A percentile compares a stretch with the other conserved stretches of the same genome.
Conservation (phyloP, 2,888 invertebrate genomes). For the Napeogenes sylphis region DNA sequence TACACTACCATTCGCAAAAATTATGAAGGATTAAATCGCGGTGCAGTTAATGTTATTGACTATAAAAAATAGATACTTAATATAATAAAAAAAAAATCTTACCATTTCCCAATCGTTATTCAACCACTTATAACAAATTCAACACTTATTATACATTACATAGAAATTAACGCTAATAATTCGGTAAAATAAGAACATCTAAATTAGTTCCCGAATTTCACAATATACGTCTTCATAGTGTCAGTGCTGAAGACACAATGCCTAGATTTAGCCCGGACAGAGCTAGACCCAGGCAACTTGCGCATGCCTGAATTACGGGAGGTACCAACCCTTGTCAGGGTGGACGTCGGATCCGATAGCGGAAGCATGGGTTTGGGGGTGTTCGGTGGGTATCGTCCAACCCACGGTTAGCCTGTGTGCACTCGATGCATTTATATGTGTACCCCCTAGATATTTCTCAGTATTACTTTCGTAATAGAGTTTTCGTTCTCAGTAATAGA, state of each 20-base stretch:
- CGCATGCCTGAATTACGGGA: conserved; percentile 9
- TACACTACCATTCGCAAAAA: not conserved
- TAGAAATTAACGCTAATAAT: conserved; percentile 1
- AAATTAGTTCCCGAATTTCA: conserved; percentile 9
- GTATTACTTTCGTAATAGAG: not conserved
- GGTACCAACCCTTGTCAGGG: not conserved
- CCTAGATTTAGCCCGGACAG: conserved; percentile 7
- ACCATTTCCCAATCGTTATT: conserved; percentile 7
- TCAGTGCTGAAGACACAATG: conserved; percentile 15
- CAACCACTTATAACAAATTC: conserved; percentile 1
- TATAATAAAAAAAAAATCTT: not conserved
- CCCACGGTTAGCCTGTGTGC: not conserved
- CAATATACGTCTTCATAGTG: conserved; percentile 20
- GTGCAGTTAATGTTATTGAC: not conserved
- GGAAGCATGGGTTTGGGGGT: not conserved
- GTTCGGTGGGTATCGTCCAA: not conserved
- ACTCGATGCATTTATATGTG: not conserved
- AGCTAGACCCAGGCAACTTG: conserved; percentile 11
- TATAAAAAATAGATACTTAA: not conserved
- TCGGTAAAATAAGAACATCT: not conserved
- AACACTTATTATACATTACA: conserved; percentile 3
- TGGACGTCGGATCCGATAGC: not conserved
- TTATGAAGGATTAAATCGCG: not conserved
- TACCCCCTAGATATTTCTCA: not conserved
- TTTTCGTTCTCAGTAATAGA: not conserved